Evolutionary conservation across 2,797 vertebrate genomes (phyloP).

Genomic region (Gila robusta): DNA sequence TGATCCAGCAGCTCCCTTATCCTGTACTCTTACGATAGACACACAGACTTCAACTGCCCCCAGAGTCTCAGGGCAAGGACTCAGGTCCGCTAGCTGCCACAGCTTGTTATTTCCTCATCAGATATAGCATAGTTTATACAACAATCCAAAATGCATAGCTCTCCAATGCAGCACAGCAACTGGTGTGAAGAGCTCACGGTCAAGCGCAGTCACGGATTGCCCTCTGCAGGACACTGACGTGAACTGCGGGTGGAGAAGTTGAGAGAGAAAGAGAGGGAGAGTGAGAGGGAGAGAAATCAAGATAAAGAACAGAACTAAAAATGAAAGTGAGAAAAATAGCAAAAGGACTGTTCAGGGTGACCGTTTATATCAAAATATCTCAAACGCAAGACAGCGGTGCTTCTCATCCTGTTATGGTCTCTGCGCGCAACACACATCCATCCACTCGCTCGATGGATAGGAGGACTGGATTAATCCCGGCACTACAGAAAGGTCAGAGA

Average conservation of each 20-base stretch:
- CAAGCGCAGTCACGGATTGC: constrained; percentile 60
- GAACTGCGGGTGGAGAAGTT: constrained; percentile 42
- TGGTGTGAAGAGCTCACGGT: not conserved
- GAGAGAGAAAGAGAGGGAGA: constrained; percentile 22
- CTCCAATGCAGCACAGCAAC: constrained; percentile 22
- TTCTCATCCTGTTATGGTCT: constrained; percentile 9
- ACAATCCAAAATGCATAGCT: constrained; percentile 58
- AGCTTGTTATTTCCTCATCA: constrained; percentile 66
- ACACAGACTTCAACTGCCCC: constrained; percentile 40
- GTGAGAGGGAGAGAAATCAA: constrained; percentile 26
- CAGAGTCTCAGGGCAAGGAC: constrained; percentile 62
- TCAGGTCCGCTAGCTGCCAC: constrained; percentile 54
- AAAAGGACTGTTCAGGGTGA: constrained; percentile 39
- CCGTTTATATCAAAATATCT: constrained; percentile 37
- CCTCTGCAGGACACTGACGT: constrained; percentile 56
- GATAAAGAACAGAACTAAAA: constrained; percentile 38
- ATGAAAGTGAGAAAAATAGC: constrained; percentile 18
- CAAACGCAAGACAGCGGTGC: constrained; percentile 9
- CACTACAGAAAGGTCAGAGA: constrained; percentile 54
- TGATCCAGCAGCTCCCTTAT: constrained; percentile 55
- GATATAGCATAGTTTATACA: constrained; percentile 66
- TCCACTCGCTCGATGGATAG: constrained; percentile 8
- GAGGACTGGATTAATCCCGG: constrained; percentile 54
- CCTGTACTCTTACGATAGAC: constrained; percentile 35
- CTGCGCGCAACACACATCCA: not conserved